Percentiles rank a stretch among this genome's conserved stretches.
These are phyloP conservation scores for Leuciscus waleckii DNA, from an alignment of 2,797 vertebrate species.

Conservation along the genomic window DNA sequence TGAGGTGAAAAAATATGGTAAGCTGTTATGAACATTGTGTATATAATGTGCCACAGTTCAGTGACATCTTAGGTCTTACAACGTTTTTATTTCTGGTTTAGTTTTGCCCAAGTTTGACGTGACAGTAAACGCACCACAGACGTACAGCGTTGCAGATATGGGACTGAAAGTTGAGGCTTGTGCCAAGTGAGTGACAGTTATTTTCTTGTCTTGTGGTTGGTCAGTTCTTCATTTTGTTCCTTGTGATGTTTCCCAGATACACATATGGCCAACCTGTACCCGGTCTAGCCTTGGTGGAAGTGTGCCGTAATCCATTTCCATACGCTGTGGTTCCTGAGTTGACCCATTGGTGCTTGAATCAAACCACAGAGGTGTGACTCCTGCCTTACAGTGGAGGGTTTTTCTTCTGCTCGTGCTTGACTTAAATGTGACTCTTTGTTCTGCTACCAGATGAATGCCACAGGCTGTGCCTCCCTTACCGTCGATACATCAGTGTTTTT, in stretches of 20 bases:
- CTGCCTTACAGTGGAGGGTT: background rate
- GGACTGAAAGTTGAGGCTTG: background rate
- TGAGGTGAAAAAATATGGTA: too few species aligned
- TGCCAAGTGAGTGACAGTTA: background rate
- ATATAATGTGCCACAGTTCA: too few species aligned
- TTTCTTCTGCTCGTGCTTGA: too few species aligned
- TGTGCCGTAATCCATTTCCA: background rate
- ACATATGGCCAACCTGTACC: slow-evolving; percentile 2
- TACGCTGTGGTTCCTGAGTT: accelerated
- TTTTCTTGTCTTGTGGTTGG: background rate
- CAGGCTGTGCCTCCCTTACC: slow-evolving; percentile 28
- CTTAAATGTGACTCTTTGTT: accelerated
- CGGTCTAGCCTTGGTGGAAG: background rate
- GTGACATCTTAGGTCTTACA: too few species aligned
- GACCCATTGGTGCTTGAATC: background rate
- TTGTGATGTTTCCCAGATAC: background rate
- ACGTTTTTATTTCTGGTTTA: too few species aligned
- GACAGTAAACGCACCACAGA: too few species aligned
- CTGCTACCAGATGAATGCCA: slow-evolving; percentile 14
- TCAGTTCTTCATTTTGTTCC: background rate
- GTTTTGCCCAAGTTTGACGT: too few species aligned
- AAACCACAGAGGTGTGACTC: accelerated
- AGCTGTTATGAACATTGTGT: too few species aligned
- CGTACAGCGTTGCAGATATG: too few species aligned
- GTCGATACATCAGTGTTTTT: slow-evolving; percentile 33